Base-by-base conservation (phyloP, 2,113 vertebrate genomes). In the Hemibagrus wyckioides region DNA sequence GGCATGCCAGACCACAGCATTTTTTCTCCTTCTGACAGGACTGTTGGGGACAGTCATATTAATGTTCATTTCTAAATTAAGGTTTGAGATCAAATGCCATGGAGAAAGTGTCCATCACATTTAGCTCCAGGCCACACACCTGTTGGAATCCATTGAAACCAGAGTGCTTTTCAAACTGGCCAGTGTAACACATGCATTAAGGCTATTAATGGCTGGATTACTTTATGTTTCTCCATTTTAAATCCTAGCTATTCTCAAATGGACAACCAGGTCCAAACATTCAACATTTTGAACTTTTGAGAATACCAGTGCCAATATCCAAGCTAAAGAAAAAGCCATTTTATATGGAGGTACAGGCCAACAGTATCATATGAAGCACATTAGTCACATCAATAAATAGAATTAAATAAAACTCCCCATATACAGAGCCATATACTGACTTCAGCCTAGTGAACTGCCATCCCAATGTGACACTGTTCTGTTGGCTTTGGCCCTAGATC, bases 11-110 rank as follows among this genome's bases (percentile, higher is more conserved):
- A 77, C 80, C 71, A 44, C 73, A 67, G 48, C 23, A 21, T 61
- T 87, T 84, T 61, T 87, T 77, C 48, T 25, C 57, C 63, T 71
- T 65, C 30, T 83, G 81, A 83, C 81, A 52, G 57, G 81, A 87
- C 81, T 87, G 73, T 30, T 67, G 48, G 63, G 82, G 59, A 33
- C 48, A 41, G 56, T 56, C 80, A 79, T 36, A 50, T 88, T 92
- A 90, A 92, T 92, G 89, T 91, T 92, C 91, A 93, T 33, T 73
- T 91, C 92, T 93, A 95, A 94, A 93, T 93, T 93, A 93, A 94
- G 93, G 76, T 79, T 57, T 73, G 82, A 83, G 63, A 87, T 39
- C 82, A 80, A 83, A 85, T 76, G 65, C 69, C 80, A 89, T 88
- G 15, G 76, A 39, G 76, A 82, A 83, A 67, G 76, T 30, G 73